Evolutionary conservation across 92 coral and sea anemone species (phyloP).

Genomic region (Umimayanthus chanpuru): DNA sequence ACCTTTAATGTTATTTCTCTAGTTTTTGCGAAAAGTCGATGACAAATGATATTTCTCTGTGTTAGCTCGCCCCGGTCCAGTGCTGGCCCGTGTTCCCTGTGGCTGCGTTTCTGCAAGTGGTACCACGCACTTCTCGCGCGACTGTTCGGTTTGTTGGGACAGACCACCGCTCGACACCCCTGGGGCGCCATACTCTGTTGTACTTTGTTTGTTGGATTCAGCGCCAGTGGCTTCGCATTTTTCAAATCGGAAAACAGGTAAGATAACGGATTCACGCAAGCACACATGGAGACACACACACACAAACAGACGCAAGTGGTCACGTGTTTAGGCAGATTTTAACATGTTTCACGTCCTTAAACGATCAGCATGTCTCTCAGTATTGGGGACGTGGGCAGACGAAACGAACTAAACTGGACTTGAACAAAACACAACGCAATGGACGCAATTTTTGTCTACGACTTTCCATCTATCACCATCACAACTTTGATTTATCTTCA

Average conservation of each 20-base stretch:
- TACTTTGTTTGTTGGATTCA: constrained; percentile 24
- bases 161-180: constrained; percentile 56
- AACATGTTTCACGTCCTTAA: no score
- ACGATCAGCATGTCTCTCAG: no score
- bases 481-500: no score
- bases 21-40: no score
- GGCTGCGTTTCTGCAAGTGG: constrained; percentile 56
- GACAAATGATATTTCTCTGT: neutral
- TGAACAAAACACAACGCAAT: no score
- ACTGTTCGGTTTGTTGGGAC: constrained; percentile 58
- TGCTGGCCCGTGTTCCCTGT: constrained; percentile 39
- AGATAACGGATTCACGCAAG: neutral
- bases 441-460: no score
- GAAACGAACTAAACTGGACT: no score
- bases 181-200: constrained; percentile 41
- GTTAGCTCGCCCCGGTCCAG: neutral
- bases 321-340: no score
- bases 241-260: constrained; percentile 46
- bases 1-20: neutral
- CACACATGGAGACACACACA: neutral
- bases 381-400: no score
- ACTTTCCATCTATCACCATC: no score
- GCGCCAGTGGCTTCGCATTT: constrained; percentile 51
- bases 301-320: no score
- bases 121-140: constrained; percentile 35